phyloP scores from a whole-genome alignment of 2,113 vertebrate genomes.

The Micronycteris hirsuta region DNA sequence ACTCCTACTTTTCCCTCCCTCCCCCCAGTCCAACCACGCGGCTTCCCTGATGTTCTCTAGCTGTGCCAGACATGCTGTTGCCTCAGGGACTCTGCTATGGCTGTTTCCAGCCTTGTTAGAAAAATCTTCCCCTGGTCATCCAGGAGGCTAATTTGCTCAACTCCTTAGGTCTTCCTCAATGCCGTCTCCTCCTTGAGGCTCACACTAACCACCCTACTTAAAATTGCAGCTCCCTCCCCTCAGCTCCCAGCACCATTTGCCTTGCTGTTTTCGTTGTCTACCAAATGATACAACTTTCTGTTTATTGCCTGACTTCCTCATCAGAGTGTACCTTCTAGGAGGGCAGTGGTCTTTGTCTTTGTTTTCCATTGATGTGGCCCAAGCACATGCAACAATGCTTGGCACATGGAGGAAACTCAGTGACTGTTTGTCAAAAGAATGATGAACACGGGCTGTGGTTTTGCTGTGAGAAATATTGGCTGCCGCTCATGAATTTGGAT shows the following conservation, averaged over 20 bases:
- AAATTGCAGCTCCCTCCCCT: background rate
- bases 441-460: background rate
- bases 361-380: background rate
- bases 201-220: background rate
- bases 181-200: background rate
- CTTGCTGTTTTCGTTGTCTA: background rate
- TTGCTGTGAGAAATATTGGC: background rate
- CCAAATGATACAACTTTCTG: background rate
- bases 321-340: background rate
- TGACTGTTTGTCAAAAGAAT: constrained; percentile 8
- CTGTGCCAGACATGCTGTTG: background rate
- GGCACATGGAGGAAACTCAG: background rate
- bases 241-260: background rate
- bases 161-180: background rate
- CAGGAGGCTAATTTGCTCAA: background rate
- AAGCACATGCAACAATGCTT: background rate
- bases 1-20: background rate
- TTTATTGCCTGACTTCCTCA: background rate
- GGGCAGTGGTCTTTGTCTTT: background rate
- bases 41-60: background rate
- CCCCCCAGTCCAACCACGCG: accelerated
- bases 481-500: constrained; percentile 12
- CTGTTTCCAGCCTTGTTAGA: background rate
- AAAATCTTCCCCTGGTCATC: background rate
- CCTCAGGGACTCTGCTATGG: background rate